Conservation (phyloP, 1,140 invertebrate genomes). For the Scaptomyza montana region DNA sequence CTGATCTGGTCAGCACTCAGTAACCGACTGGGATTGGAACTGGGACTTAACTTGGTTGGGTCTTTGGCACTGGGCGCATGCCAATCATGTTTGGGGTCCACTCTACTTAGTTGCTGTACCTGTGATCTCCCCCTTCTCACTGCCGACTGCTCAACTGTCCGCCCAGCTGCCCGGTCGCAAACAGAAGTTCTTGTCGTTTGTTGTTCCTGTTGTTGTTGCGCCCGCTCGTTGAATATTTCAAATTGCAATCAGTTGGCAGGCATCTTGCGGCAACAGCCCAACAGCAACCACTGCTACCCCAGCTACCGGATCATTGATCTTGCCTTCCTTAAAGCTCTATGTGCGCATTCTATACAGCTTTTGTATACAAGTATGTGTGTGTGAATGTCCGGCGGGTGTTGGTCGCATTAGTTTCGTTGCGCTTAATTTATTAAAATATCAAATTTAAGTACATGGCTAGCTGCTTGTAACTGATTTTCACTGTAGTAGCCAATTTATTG, state of each 20-base stretch:
- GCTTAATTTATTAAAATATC: slow-evolving; percentile 79
- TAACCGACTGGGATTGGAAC: neutral
- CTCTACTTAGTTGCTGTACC: slow-evolving; percentile 23
- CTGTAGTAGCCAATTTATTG: slow-evolving; percentile 31
- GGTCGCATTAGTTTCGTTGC: slow-evolving; percentile 69
- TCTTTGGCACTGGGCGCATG: slow-evolving; percentile 39
- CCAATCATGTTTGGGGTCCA: slow-evolving; percentile 63
- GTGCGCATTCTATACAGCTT: slow-evolving; percentile 1
- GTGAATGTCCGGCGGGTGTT: slow-evolving; percentile 34
- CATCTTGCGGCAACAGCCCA: slow-evolving; percentile 54
- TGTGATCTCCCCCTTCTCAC: neutral
- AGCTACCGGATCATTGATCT: slow-evolving; percentile 46
- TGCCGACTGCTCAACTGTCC: slow-evolving; percentile 22
- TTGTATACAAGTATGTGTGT: neutral
- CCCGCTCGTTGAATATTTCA: slow-evolving; percentile 78
- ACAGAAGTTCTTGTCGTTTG: slow-evolving; percentile 81
- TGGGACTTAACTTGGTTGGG: neutral
- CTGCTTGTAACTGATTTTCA: slow-evolving; percentile 4
- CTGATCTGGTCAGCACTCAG: slow-evolving; percentile 31
- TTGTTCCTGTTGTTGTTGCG: slow-evolving; percentile 60
- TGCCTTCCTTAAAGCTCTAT: neutral
- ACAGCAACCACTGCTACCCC: slow-evolving; percentile 19
- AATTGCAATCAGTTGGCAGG: slow-evolving; percentile 82
- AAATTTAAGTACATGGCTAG: slow-evolving; percentile 68
- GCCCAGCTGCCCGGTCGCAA: slow-evolving; percentile 44